Conservation (phyloP, 2,888 invertebrate genomes). For the Unio pictorum region DNA sequence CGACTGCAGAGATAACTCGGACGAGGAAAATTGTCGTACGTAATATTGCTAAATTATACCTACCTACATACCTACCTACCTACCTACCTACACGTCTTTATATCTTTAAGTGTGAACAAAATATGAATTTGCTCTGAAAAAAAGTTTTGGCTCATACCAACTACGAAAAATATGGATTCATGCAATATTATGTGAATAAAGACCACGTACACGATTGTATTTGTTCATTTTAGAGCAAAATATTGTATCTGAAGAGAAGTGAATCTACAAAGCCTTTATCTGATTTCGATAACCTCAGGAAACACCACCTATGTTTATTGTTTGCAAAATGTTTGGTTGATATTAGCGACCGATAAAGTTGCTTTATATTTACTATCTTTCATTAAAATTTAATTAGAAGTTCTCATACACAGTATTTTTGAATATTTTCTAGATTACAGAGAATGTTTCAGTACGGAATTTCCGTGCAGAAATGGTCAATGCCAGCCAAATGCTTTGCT, state of each 20-base stretch:
- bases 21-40: slow-evolving; percentile 71
- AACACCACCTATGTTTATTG: too few relatives aligned
- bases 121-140: not conserved
- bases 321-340: not conserved
- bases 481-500: slow-evolving; percentile 72
- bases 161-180: too few relatives aligned
- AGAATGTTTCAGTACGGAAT: slow-evolving; percentile 72
- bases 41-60: slow-evolving; percentile 7
- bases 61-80: too few relatives aligned
- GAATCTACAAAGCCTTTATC: too few relatives aligned
- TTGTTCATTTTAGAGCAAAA: too few relatives aligned
- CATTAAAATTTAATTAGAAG: not conserved
- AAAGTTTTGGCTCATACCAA: too few relatives aligned
- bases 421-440: slow-evolving; percentile 65
- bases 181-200: too few relatives aligned
- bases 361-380: not conserved
- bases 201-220: too few relatives aligned
- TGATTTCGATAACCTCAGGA: too few relatives aligned
- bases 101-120: not conserved
- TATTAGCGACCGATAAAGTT: not conserved
- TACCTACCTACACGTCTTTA: not conserved
- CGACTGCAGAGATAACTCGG: slow-evolving; percentile 72
- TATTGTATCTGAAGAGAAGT: too few relatives aligned
- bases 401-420: not conserved
- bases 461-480: slow-evolving; percentile 72